phyloP scores from a whole-genome alignment of 1,140 invertebrate species.

The Drosophila ohnishii region DNA sequence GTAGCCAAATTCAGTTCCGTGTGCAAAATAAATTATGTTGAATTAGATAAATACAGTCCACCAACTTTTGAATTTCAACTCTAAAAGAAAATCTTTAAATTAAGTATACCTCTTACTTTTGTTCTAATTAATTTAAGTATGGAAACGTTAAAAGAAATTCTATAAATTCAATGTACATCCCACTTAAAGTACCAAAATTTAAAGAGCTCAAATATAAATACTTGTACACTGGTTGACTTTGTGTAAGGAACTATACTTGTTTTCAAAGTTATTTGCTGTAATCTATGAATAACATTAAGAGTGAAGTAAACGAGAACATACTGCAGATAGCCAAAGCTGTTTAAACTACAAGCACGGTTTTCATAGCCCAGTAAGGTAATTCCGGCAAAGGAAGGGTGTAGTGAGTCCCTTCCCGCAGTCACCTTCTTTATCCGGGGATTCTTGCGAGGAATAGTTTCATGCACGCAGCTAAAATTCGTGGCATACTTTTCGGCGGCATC shows the following conservation, averaged over 20 bases:
- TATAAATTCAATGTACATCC: too few species aligned
- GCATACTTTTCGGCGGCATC: conserved; percentile 65
- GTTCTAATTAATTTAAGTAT: too few species aligned
- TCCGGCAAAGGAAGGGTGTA: not conserved
- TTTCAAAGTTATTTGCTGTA: not conserved
- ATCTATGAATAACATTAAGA: not conserved
- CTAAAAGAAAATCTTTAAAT: too few species aligned
- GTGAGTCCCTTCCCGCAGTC: not conserved
- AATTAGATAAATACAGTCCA: too few species aligned
- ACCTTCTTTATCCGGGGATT: not conserved
- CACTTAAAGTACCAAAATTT: not conserved
- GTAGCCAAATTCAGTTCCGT: too few species aligned
- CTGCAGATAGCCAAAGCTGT: not conserved
- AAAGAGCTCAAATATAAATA: not conserved
- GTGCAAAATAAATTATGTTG: too few species aligned
- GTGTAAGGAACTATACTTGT: not conserved
- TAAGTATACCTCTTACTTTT: too few species aligned
- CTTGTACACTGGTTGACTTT: not conserved
- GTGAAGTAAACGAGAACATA: not conserved
- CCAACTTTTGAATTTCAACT: too few species aligned
- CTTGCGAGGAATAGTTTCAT: conserved; percentile 44
- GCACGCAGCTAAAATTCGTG: conserved; percentile 56
- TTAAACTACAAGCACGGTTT: conserved; percentile 3
- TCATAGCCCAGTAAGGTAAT: conserved; percentile 10
- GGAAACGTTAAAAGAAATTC: too few species aligned